Evolutionary conservation across 2,113 vertebrate genomes (phyloP).

Genomic region (Cyprinodon brontotheroides): DNA sequence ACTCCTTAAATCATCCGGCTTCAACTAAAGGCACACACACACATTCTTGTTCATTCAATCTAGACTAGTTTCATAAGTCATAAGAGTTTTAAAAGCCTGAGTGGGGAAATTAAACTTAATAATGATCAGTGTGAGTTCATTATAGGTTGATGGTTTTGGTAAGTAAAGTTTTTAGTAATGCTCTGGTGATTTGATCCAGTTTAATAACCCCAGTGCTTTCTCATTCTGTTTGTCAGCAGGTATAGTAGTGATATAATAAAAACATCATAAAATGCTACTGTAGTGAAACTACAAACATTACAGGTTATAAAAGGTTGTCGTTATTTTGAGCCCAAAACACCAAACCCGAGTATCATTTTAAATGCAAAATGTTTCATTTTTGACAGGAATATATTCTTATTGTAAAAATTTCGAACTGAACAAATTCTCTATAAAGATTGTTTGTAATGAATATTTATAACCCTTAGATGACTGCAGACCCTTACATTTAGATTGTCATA

Average conservation of each 20-base stretch:
- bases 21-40: conserved; percentile 2
- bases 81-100: neutral
- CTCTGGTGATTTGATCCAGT: neutral
- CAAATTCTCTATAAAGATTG: no score
- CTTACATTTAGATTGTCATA: no score
- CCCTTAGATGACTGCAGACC: no score
- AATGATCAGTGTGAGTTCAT: neutral
- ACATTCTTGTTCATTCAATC: neutral
- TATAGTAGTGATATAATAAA: neutral
- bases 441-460: no score
- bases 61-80: neutral
- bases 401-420: no score
- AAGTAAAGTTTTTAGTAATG: neutral
- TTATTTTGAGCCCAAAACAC: neutral
- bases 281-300: neutral
- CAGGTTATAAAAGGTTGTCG: no score
- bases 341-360: neutral
- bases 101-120: neutral
- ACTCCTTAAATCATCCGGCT: conserved; percentile 25
- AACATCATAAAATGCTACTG: neutral
- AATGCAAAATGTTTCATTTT: neutral
- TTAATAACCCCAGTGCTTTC: neutral
- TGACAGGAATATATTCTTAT: no score
- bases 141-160: neutral
- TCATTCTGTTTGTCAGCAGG: neutral